phyloP scores from a whole-genome alignment of 1,140 invertebrate species.

The Scaptodrosophila lebanonensis region DNA sequence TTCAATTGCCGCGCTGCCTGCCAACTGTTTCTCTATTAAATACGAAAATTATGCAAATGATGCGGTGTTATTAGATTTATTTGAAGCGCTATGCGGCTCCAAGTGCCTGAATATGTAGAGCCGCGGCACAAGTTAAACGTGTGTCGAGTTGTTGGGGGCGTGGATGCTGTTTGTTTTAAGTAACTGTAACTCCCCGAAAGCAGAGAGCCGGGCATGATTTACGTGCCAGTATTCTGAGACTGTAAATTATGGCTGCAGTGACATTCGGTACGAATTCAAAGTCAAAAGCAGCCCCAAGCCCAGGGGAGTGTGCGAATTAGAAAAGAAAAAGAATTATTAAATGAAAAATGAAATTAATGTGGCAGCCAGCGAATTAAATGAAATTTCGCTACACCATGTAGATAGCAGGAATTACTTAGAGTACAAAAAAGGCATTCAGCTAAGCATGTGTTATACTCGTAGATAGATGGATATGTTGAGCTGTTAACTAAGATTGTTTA shows the following conservation, averaged over 20 bases:
- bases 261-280: constrained; percentile 41
- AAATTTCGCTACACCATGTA: too few relatives aligned
- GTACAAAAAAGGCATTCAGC: too few relatives aligned
- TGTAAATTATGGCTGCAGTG: constrained; percentile 56
- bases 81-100: constrained; percentile 53
- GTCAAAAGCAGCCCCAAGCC: neutral
- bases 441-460: too few relatives aligned
- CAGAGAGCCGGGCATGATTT: constrained; percentile 42
- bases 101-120: constrained; percentile 27
- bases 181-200: constrained; percentile 44
- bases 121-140: neutral
- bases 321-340: neutral
- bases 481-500: too few relatives aligned
- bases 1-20: constrained; percentile 47
- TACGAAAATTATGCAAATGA: constrained; percentile 75
- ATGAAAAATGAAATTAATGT: too few relatives aligned
- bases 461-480: too few relatives aligned
- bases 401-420: too few relatives aligned
- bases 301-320: neutral
- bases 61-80: constrained; percentile 73
- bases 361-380: too few relatives aligned
- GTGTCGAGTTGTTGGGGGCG: constrained; percentile 13
- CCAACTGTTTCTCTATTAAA: constrained; percentile 52
- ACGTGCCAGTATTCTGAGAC: constrained; percentile 52
- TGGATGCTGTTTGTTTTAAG: constrained; percentile 44